Conservation (phyloP, 2,797 vertebrate species). For the Vireo griseus region DNA sequence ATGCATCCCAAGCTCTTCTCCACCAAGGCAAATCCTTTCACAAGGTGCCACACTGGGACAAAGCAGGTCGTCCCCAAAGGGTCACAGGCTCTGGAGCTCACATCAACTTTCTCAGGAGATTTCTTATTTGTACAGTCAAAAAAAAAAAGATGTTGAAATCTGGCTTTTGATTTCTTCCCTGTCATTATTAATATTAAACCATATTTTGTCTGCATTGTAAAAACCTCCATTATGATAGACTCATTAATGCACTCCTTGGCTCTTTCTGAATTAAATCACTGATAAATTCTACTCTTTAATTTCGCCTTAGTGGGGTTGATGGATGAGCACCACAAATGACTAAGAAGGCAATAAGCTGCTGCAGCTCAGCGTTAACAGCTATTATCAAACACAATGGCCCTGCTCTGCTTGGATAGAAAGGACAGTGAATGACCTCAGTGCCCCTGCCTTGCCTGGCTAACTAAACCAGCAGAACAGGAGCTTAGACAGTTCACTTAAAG, state of each 20-base stretch:
- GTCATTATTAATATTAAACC: not conserved
- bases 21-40: not conserved
- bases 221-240: not conserved
- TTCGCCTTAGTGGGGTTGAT: not conserved
- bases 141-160: not conserved
- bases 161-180: not conserved
- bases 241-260: not conserved
- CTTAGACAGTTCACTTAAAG: not conserved
- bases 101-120: not conserved
- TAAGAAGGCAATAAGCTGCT: not conserved
- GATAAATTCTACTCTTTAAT: not conserved
- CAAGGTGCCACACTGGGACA: not conserved
- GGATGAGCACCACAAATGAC: not conserved
- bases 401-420: not conserved
- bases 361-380: not conserved
- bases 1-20: not conserved
- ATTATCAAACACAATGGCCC: not conserved
- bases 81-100: not conserved
- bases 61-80: not conserved
- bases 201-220: not conserved
- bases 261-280: not conserved
- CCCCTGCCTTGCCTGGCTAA: not conserved
- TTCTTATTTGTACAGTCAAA: not conserved
- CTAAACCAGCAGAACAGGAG: not conserved
- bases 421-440: not conserved